Evolutionary conservation across 2,888 invertebrate species (phyloP), one percentile per base, ranked within the genome.

Genomic region (Lacanobia wlatinum): DNA sequence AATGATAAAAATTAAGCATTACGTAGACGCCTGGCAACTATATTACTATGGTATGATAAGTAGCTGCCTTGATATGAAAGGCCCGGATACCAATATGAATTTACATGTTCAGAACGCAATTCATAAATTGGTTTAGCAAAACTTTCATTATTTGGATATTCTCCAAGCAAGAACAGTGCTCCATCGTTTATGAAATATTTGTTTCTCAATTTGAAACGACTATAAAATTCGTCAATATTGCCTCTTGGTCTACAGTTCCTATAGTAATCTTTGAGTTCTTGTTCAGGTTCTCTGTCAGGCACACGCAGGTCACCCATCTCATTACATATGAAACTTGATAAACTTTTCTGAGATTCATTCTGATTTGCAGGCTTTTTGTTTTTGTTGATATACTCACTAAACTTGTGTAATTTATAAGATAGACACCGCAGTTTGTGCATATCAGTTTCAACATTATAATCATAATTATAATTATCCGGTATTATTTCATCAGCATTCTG

Each of bases 91-190:
- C 34, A 34, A 34, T 34, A 34, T 34, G n/a, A 34, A 34, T 56
- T 56, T 5, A 56, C 56, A 23, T 10, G 10, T 56, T 34, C 56
- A 56, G 34, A 56, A 56, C 56, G 56, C 10, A 56, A 9, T 34
- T 56, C 56, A 34, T 56, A 56, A 34, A 56, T 56, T 9, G 56
- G 56, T n/a, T 10, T 56, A 34, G 56, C 56, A 56, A 56, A 56
- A 56, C 56, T 34, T 56, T 56, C 34, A 10, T 56, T n/a, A n/a
- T 34, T 56, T n/a, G 56, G 56, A 56, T 56, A 56, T 56, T 56
- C 56, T 34, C 56, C 56, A 5, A 56, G 56, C 34, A 56, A 56
- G n/a, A 56, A 56, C n/a, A 56, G 9, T 10, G 34, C 18, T 10
- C 56, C 56, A 18, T 56, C 56, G 5, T 56, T 10, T 6, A 56